Conservation (phyloP, 1,140 invertebrate genomes). For the Cepaea nemoralis region DNA sequence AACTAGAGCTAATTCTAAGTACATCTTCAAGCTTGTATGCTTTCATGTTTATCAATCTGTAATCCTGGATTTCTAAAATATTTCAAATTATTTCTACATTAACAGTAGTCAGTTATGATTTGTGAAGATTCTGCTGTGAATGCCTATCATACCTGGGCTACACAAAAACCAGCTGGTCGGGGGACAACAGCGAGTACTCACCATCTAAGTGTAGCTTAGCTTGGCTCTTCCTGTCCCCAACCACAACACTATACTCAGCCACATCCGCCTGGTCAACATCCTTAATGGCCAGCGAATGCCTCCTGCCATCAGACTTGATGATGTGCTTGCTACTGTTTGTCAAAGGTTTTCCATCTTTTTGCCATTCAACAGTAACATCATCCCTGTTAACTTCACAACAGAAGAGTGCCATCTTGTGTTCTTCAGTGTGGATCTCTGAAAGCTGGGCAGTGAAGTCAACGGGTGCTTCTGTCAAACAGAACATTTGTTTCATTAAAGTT, state of each 20-base stretch:
- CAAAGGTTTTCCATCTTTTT: constrained; percentile 60
- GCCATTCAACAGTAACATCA: constrained; percentile 65
- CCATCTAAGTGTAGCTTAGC: constrained; percentile 67
- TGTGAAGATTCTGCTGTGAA: no score
- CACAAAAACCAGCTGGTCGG: constrained; percentile 21
- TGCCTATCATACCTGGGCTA: neutral
- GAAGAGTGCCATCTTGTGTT: constrained; percentile 62
- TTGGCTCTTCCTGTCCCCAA: constrained; percentile 63
- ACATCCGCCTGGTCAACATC: constrained; percentile 62
- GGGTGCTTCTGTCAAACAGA: constrained; percentile 58
- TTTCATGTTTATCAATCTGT: no score
- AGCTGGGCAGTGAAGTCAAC: constrained; percentile 62
- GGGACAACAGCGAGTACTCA: constrained; percentile 45
- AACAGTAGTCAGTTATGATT: no score
- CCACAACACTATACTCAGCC: constrained; percentile 64
- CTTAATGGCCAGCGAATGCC: constrained; percentile 62
- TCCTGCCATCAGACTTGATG: constrained; percentile 56
- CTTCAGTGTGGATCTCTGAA: constrained; percentile 59
- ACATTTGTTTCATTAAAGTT: no score
- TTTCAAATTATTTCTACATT: no score
- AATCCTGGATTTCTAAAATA: no score
- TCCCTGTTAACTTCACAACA: constrained; percentile 65
- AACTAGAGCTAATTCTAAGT: no score
- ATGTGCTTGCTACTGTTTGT: constrained; percentile 62
- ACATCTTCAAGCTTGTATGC: no score